Conservation (phyloP, 1,140 invertebrate species). For the Pogonomyrmex barbatus region DNA sequence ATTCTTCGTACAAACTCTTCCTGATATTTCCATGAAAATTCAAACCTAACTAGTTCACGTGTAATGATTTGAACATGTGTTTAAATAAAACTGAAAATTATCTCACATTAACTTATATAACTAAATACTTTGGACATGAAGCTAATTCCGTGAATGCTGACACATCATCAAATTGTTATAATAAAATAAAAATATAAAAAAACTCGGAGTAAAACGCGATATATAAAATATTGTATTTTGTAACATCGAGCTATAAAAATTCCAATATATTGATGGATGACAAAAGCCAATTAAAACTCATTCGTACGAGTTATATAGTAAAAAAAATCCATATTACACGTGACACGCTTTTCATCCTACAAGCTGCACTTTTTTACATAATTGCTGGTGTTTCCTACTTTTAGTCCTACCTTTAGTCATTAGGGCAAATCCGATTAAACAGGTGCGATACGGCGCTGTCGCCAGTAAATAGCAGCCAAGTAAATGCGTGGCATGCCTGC, state of each 20-base stretch:
- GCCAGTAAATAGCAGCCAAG: constrained; percentile 22
- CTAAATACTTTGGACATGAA: background rate
- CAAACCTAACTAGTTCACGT: background rate
- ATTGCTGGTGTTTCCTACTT: constrained; percentile 14
- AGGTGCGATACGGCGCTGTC: background rate
- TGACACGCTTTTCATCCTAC: background rate
- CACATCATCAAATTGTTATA: background rate
- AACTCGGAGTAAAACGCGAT: background rate
- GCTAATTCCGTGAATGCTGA: background rate
- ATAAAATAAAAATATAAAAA: background rate
- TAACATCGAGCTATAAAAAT: background rate
- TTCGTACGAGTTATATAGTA: background rate
- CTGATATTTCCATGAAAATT: constrained; percentile 13
- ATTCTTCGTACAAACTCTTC: constrained; percentile 53
- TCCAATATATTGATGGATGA: constrained; percentile 30
- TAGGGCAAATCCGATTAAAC: constrained; percentile 55
- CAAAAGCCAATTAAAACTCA: constrained; percentile 15
- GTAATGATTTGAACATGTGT: constrained; percentile 5
- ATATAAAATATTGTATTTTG: constrained; percentile 32
- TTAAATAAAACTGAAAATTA: background rate
- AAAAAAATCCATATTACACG: background rate
- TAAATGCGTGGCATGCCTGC: constrained; percentile 13
- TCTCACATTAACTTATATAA: background rate
- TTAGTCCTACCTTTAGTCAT: background rate
- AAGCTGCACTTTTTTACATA: background rate